Evolutionary conservation across 2,888 invertebrate genomes (phyloP).

Genomic region (Drosophila flavopinicola): DNA sequence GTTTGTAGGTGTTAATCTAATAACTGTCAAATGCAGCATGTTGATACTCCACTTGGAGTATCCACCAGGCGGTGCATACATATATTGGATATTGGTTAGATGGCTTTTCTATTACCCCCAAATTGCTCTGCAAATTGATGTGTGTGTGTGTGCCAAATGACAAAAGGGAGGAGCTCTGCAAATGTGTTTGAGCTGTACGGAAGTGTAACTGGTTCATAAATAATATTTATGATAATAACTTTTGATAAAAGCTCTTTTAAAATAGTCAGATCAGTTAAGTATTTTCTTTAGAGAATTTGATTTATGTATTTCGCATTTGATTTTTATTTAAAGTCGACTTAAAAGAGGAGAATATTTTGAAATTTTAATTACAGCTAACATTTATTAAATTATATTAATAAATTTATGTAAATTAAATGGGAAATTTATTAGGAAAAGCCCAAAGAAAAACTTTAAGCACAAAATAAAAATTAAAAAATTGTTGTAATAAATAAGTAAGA

Average conservation of each 20-base stretch:
- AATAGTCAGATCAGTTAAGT: too few species aligned
- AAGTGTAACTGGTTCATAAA: not conserved
- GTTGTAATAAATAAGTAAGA: too few species aligned
- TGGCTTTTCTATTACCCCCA: conserved; percentile 36
- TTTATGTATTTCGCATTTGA: too few species aligned
- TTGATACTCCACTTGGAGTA: conserved; percentile 44
- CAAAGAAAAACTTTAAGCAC: too few species aligned
- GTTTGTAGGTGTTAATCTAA: conserved; percentile 75
- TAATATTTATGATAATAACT: not conserved
- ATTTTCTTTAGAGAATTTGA: too few species aligned
- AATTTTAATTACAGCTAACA: too few species aligned
- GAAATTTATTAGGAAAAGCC: too few species aligned
- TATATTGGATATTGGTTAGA: conserved; percentile 27
- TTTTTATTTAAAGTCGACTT: too few species aligned
- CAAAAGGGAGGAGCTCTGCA: not conserved
- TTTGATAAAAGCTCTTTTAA: not conserved
- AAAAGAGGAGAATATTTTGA: too few species aligned
- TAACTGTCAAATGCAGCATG: conserved; percentile 77
- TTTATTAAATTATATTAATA: too few species aligned
- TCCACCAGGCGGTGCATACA: conserved; percentile 19
- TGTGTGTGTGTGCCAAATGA: conserved; percentile 16
- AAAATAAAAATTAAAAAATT: too few species aligned
- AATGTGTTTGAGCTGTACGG: not conserved
- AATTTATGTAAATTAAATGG: too few species aligned
- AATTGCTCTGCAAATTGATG: conserved; percentile 55